Percentiles rank a stretch among this genome's conserved stretches.
Conservation (phyloP, 2,113 vertebrate species). For the Orycteropus afer region DNA sequence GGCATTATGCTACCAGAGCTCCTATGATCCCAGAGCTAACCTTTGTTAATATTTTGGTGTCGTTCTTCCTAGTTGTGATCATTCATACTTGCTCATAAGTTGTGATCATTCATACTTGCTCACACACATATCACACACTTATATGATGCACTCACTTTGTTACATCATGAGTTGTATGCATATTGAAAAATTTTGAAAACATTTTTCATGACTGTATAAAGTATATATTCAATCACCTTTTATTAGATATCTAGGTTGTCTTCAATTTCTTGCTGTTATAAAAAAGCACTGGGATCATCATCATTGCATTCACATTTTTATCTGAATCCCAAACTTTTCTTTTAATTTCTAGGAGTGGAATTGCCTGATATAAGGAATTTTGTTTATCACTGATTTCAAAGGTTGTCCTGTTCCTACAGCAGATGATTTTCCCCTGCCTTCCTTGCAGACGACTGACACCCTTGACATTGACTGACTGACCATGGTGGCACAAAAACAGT, state of each 20-base stretch:
- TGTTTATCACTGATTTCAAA: background rate
- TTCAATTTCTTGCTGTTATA: background rate
- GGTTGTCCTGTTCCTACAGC: background rate
- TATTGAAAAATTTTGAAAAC: background rate
- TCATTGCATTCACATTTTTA: background rate
- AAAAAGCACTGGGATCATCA: background rate
- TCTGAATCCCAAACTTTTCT: background rate
- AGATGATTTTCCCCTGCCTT: background rate
- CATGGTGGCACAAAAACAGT: background rate
- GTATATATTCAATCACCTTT: background rate
- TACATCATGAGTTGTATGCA: background rate
- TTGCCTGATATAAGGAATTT: background rate
- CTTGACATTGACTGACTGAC: background rate
- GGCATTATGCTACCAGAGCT: too few species aligned
- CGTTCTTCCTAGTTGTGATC: background rate
- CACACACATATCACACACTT: background rate
- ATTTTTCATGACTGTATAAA: background rate
- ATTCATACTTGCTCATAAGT: background rate
- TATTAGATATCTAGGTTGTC: background rate
- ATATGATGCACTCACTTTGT: background rate
- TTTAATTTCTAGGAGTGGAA: background rate
- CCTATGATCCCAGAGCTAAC: background rate
- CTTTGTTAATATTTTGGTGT: background rate
- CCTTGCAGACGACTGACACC: background rate
- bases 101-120: background rate